Conservation (phyloP, 2,797 vertebrate genomes). For the Novumbra hubbsi region DNA sequence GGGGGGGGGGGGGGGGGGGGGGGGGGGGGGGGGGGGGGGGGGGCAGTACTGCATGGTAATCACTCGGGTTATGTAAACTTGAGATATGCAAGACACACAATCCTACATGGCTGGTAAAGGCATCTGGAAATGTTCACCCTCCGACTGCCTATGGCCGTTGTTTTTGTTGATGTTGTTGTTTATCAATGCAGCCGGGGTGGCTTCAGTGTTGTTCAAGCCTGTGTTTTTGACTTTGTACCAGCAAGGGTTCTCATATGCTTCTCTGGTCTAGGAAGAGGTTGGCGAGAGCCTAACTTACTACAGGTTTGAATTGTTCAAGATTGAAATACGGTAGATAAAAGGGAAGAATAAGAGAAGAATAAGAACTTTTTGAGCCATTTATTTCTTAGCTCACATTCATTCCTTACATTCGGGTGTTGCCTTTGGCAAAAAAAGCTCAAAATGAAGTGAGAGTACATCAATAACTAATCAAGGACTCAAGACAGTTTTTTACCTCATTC, state of each 20-base stretch:
- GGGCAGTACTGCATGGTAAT: not conserved
- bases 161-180: slow-evolving; percentile 3
- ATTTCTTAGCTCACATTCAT: not conserved
- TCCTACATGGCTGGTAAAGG: not conserved
- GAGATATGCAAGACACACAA: not conserved
- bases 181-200: not conserved
- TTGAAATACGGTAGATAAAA: not conserved
- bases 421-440: not conserved
- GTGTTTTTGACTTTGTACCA: not conserved
- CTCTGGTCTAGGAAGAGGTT: not conserved
- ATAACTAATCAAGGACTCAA: not conserved
- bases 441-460: not conserved
- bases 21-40: too few relatives aligned
- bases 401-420: not conserved
- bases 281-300: not conserved
- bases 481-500: not conserved
- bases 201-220: not conserved
- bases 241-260: not conserved
- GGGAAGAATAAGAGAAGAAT: not conserved
- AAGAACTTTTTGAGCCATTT: not conserved
- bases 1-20: not conserved
- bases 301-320: not conserved
- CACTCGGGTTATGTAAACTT: not conserved
- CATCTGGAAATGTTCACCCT: not conserved
- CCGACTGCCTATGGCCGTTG: not conserved